Percentiles rank a stretch among this genome's conserved stretches.
Conservation (phyloP, 2,888 invertebrate species). For the Thera obeliscata region DNA sequence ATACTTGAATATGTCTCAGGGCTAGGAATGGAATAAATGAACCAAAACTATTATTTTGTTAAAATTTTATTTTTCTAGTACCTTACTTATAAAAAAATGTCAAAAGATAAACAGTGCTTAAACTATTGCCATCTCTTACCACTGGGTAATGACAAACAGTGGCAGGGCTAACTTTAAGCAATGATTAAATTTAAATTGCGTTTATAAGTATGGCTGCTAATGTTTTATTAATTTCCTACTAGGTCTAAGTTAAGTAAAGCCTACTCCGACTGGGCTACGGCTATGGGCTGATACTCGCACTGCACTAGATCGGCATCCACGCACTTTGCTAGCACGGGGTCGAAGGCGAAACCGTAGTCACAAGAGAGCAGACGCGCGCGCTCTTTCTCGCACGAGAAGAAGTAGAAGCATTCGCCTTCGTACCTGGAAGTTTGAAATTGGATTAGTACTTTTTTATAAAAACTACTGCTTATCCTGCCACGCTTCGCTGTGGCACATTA, state of each 20-base stretch:
- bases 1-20: too few relatives aligned
- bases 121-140: too few relatives aligned
- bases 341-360: constrained; percentile 64
- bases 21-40: too few relatives aligned
- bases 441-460: too few relatives aligned
- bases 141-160: too few relatives aligned
- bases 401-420: constrained; percentile 60
- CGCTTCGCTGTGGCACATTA: too few relatives aligned
- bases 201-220: too few relatives aligned
- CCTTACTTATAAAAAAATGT: too few relatives aligned
- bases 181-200: too few relatives aligned
- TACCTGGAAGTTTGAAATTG: constrained; percentile 49
- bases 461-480: neutral
- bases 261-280: neutral
- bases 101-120: too few relatives aligned
- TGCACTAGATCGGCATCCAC: constrained; percentile 50
- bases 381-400: constrained; percentile 63
- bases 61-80: neutral
- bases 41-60: too few relatives aligned
- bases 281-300: constrained; percentile 1
- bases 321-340: constrained; percentile 52
- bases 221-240: neutral
- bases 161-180: too few relatives aligned
- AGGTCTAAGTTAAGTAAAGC: neutral
- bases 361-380: constrained; percentile 62